Evolutionary conservation across 2,113 vertebrate species (phyloP), one percentile per base, ranked within the genome.

Genomic region (Ramphastos sulfuratus): DNA sequence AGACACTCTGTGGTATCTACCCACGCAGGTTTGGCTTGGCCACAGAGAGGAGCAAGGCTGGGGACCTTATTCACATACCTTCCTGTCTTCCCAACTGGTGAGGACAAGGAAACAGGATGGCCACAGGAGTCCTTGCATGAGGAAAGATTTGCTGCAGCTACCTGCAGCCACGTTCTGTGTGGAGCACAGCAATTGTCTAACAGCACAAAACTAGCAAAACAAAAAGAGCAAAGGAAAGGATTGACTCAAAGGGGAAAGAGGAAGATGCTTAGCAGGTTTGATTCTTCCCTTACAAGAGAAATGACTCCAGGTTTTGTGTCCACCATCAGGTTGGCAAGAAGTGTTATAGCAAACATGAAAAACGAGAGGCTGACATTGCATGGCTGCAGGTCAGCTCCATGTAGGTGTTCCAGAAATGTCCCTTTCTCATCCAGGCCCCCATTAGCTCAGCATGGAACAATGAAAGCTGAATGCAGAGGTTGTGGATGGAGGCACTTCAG

Each of bases 101-200:
- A 85, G 16, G 25, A 67, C 15, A 14, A 14, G 2, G 15, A 55
- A 39, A 33, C 2, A 27, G 21, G 5, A 27, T 74, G 23, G n/a
- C 30, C 35, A 55, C 60, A 13, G 6, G 33, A 58, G 15, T 27
- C 61, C 46, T 55, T 50, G 13, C 37, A 56, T 37, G 14, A 79
- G 42, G 19, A 33, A 46, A 33, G 11, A 19, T 50, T 33, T 77
- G 15, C n/a, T 66, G 19, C 31, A 87, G 10, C 52, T 58, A 30
- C 61, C 4, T 18, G 20, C 39, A 77, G 48, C 28, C 21, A 5
- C 17, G 21, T 2, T 64, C 58, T 60, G 0, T 1, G 0, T 56
- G 59, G 44, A 75, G n/a, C 35, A 84, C 12, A 75, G 31, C 24
- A 46, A 3, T 20, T 25, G 1, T 78, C 23, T 81, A 59, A 69